phyloP scores from a whole-genome alignment of 2,888 invertebrate species.

The Coelinius sp. region DNA sequence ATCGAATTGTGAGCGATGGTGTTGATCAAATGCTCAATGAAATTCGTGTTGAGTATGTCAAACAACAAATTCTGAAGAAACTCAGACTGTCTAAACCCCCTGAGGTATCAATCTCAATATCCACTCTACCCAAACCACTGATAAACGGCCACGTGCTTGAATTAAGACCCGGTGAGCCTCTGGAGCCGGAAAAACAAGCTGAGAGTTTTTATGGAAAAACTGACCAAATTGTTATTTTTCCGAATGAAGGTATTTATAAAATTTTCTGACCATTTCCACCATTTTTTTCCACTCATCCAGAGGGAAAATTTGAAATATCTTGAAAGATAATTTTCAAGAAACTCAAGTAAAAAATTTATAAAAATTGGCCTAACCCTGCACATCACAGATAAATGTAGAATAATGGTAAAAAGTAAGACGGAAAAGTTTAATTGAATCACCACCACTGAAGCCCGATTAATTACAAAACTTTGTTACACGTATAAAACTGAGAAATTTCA shows the following conservation, averaged over 20 bases:
- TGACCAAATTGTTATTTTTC: slow-evolving; percentile 86
- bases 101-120: slow-evolving; percentile 75
- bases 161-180: slow-evolving; percentile 72
- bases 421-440: neutral
- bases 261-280: neutral
- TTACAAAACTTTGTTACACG: neutral
- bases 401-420: neutral
- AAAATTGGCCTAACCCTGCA: neutral
- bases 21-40: slow-evolving; percentile 73
- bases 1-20: slow-evolving; percentile 57
- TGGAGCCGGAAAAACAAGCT: slow-evolving; percentile 74
- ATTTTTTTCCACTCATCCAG: no score
- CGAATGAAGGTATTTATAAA: slow-evolving; percentile 78
- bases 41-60: slow-evolving; percentile 84
- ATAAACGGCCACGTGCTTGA: slow-evolving; percentile 80
- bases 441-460: neutral
- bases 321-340: no score
- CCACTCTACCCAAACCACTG: slow-evolving; percentile 82
- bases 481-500: slow-evolving; percentile 34
- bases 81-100: slow-evolving; percentile 83
- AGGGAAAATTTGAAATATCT: no score
- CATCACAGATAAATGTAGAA: neutral
- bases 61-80: slow-evolving; percentile 88
- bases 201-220: slow-evolving; percentile 89
- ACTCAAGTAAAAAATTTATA: no score